These are phyloP conservation scores for Shinisaurus crocodilurus DNA, from an alignment of 2,113 vertebrate genomes.

Conservation along the genomic window DNA sequence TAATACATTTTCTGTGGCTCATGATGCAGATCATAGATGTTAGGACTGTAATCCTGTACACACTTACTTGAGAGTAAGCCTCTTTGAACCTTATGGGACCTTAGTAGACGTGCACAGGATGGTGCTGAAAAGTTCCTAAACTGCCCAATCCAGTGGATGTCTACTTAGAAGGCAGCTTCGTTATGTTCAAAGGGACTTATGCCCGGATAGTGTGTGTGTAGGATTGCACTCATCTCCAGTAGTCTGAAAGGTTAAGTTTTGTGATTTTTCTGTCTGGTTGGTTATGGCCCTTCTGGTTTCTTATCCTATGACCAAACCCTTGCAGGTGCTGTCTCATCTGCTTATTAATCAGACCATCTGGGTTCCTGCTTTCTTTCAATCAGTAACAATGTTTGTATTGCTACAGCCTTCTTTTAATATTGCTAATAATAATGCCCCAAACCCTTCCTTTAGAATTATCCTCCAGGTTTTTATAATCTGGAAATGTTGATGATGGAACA, in stretches of 20 bases:
- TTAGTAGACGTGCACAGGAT: not conserved
- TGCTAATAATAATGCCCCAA: not conserved
- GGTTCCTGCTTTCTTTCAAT: not conserved
- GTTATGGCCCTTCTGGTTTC: not conserved
- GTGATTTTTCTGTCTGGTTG: not conserved
- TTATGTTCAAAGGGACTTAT: not conserved
- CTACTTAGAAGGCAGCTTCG: not conserved
- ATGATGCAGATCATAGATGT: not conserved
- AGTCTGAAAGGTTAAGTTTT: not conserved
- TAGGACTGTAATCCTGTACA: not conserved
- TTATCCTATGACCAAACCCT: not conserved
- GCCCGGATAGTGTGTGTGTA: not conserved
- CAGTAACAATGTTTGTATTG: not conserved
- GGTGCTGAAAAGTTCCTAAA: not conserved
- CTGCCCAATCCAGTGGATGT: no score
- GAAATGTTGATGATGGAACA: not conserved
- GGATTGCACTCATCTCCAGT: not conserved
- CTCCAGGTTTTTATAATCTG: not conserved
- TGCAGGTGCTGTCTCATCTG: not conserved
- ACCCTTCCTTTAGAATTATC: not conserved
- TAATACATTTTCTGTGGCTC: not conserved
- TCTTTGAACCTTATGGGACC: not conserved
- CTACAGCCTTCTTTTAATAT: not conserved
- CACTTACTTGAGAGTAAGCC: not conserved
- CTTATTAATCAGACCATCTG: not conserved